A percentile compares a stretch with the other conserved stretches of the same genome.
phyloP scores from a whole-genome alignment of 2,797 vertebrate genomes.

The Acanthornis magna region DNA sequence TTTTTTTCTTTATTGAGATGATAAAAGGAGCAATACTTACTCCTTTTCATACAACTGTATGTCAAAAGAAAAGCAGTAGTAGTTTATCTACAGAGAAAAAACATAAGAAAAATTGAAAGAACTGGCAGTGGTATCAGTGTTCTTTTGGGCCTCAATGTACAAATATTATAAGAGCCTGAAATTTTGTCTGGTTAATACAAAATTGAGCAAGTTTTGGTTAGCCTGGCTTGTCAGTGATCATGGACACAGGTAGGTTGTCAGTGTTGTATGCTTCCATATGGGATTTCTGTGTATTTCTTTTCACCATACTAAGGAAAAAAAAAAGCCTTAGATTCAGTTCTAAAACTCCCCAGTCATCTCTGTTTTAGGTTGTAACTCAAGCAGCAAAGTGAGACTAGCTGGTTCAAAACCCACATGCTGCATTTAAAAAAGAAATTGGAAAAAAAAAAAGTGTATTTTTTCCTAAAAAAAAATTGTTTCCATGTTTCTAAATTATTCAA shows the following conservation, averaged over 20 bases:
- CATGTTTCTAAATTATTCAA: neutral
- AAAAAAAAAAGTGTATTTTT: neutral
- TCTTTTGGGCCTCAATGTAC: neutral
- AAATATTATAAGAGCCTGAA: neutral
- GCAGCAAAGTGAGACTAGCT: neutral
- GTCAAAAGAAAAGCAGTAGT: neutral
- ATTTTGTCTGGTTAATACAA: neutral
- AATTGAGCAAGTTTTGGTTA: neutral
- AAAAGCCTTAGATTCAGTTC: neutral
- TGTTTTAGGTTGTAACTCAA: neutral
- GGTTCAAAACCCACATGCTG: neutral
- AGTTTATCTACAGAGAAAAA: neutral
- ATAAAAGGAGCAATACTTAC: neutral
- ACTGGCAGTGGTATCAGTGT: neutral
- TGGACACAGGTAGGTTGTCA: neutral
- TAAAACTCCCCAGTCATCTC: neutral
- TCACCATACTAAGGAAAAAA: neutral
- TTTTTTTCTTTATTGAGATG: neutral
- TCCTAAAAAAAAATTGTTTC: neutral
- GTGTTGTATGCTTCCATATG: accelerated
- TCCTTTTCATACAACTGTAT: neutral
- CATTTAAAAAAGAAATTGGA: neutral
- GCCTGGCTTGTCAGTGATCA: neutral
- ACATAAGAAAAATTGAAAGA: neutral
- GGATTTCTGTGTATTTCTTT: neutral